phyloP scores from a whole-genome alignment of 1,140 invertebrate genomes.

The Xylocopa sonorina region DNA sequence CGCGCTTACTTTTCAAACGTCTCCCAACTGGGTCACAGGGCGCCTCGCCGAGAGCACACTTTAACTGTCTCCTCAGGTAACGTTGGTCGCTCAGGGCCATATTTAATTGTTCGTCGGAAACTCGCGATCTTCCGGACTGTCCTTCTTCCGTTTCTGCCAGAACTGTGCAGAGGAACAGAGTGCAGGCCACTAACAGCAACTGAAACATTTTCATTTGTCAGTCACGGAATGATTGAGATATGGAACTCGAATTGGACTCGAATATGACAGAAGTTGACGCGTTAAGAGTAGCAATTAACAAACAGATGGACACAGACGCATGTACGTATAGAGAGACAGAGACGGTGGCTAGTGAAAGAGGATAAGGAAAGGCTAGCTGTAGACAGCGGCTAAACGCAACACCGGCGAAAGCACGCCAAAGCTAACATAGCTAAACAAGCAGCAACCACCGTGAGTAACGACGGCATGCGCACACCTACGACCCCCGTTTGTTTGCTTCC shows the following conservation, averaged over 20 bases:
- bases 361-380: conserved; percentile 54
- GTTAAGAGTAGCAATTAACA: not conserved
- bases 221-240: too few relatives aligned
- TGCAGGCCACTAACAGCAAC: conserved; percentile 44
- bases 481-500: conserved; percentile 54
- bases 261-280: not conserved
- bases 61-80: conserved; percentile 87
- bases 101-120: conserved; percentile 86
- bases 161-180: conserved; percentile 19
- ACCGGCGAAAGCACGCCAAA: conserved; percentile 51
- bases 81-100: conserved; percentile 86
- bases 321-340: too few relatives aligned
- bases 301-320: too few relatives aligned
- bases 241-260: too few relatives aligned
- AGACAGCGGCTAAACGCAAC: conserved; percentile 39
- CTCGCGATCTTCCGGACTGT: conserved; percentile 75
- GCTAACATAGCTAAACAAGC: conserved; percentile 65
- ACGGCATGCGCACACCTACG: conserved; percentile 49
- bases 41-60: conserved; percentile 87
- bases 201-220: too few relatives aligned
- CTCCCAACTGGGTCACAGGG: conserved; percentile 87
- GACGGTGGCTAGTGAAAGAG: conserved; percentile 37
- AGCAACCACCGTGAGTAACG: conserved; percentile 54
- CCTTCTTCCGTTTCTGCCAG: conserved; percentile 46
- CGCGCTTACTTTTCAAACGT: conserved; percentile 85